phyloP scores from a whole-genome alignment of 2,888 invertebrate species.

The Dryobotodes eremita region DNA sequence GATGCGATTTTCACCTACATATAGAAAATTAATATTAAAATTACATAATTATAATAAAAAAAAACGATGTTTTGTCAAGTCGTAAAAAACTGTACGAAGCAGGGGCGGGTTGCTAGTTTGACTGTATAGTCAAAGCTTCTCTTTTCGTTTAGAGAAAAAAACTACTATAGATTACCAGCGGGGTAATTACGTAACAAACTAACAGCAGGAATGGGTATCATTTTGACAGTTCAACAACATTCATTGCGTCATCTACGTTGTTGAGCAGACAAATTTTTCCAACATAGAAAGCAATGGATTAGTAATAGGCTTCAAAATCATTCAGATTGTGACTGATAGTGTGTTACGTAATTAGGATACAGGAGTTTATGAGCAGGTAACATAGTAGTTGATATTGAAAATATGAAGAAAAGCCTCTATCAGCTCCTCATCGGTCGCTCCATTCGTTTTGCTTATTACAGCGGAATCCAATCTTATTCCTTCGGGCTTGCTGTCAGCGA shows the following conservation, averaged over 20 bases:
- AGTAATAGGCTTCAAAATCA: no score
- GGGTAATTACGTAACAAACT: no score
- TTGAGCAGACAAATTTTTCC: no score
- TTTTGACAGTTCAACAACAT: no score
- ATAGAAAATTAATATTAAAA: neutral
- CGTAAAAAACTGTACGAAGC: neutral
- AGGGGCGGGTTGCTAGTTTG: neutral
- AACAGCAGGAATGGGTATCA: no score
- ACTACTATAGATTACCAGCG: neutral
- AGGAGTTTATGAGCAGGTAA: neutral
- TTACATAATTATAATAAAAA: neutral
- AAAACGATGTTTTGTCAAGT: neutral
- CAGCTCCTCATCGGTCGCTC: neutral
- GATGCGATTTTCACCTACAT: neutral
- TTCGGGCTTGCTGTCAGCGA: slow-evolving; percentile 36
- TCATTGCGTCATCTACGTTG: no score
- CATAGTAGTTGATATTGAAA: neutral
- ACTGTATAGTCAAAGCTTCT: neutral
- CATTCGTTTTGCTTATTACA: slow-evolving; percentile 27
- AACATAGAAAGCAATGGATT: no score
- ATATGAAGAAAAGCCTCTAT: neutral
- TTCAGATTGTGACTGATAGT: no score
- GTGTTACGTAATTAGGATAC: no score
- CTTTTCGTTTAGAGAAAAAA: neutral
- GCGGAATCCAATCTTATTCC: slow-evolving; percentile 41